Conservation (phyloP, 2,797 vertebrate species). For the Catamblyrhynchus diadema region DNA sequence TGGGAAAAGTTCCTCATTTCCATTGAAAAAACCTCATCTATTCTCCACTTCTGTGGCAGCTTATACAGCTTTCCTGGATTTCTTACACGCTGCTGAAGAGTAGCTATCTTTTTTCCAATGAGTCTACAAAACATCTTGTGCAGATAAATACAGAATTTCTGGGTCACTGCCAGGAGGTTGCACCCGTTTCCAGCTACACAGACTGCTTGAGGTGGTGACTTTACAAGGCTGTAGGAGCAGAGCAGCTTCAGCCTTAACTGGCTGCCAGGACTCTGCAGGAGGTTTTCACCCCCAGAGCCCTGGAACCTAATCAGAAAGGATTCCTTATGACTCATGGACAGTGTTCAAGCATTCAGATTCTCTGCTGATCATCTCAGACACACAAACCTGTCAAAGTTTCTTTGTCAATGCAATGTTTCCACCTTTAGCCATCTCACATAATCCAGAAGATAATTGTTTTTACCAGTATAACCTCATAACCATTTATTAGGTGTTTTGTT, state of each 20-base stretch:
- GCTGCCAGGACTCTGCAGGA: neutral
- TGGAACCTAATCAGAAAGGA: neutral
- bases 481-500: neutral
- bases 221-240: conserved; percentile 24
- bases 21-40: neutral
- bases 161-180: neutral
- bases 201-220: neutral
- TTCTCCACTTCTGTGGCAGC: neutral
- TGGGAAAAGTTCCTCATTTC: neutral
- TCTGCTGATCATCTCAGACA: neutral
- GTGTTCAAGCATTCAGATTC: neutral
- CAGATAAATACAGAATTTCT: neutral
- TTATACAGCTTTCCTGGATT: neutral
- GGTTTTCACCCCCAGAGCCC: neutral
- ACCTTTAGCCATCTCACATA: neutral
- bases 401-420: neutral
- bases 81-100: neutral
- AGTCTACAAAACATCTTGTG: neutral
- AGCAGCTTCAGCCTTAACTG: neutral
- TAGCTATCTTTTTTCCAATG: neutral
- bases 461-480: neutral
- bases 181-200: neutral
- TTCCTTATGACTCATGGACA: neutral
- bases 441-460: neutral
- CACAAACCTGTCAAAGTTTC: neutral